Base-by-base conservation (phyloP, 1,140 invertebrate genomes). In the Antheraea mylitta region DNA sequence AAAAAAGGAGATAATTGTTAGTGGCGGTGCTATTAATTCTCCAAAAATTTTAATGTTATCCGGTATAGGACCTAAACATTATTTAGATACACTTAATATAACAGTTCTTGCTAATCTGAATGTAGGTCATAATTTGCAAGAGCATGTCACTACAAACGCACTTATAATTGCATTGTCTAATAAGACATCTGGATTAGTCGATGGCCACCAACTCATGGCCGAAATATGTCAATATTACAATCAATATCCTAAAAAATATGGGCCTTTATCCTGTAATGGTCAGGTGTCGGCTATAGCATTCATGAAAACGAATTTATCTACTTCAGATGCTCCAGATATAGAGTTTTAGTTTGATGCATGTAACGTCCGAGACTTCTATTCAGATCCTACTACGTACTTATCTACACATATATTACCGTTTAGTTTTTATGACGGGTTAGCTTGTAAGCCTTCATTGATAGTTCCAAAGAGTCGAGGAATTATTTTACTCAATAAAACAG, bases 31-130 rank as follows among this genome's bases (percentile, higher is more conserved):
- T 11, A 85, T 96, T 45, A 96, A 96, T 83, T 95, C 95, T 19
- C 95, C 96, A 18, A 95, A 96, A 86, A 78, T 97, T 19, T 87
- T 97, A 2, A 95, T 96, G 95, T 85, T 96, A 13, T 96, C 95
- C 18, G 96, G 96, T 11, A 92, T 97, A 53, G 96, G 96, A 3
- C 95, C 96, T 58, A 92, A 88, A 69, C 84, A 95, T 53, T 93
- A 96, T 71, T 85, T 94, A 18, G 69, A 85, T 88, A 94, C 82
- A 87, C 93, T 93, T 73, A 83, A 87, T 58, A 95, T 95, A 68
- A 91, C 94, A 60, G 93, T 96, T 0, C 83, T 95, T 38, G 89
- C 94, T 68, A 92, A 96, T 82, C 86, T 95, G 7, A 93, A 89
- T 69, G 96, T 94, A 62, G 97, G 97, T n/a, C n/a, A n/a, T n/a